Base-by-base conservation (phyloP, 2,113 vertebrate species). In the Xiphophorus hellerii region DNA sequence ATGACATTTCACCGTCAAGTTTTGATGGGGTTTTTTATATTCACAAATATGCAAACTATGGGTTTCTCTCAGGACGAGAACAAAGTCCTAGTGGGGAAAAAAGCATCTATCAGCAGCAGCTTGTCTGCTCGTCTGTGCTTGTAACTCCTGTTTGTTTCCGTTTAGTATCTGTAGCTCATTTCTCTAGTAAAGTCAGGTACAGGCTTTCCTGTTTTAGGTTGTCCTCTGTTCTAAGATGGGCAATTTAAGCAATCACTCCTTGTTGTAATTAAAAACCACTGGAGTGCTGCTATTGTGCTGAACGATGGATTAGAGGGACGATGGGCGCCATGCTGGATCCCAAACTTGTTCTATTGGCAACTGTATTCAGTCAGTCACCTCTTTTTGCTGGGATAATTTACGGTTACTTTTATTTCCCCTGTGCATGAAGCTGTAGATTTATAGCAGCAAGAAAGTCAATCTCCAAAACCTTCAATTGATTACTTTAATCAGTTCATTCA, bases 41-140 rank as follows among this genome's bases (percentile, higher is more conserved):
- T 93, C 92, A 93, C 89, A 91, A 88, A 93, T 90, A 91, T 94
- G 92, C 89, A 92, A 92, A 92, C 87, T 88, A 85, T 81, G 81
- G 92, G 88, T 94, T 93, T 93, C 90, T 90, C 92, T 92, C 89
- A 89, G 90, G 78, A 87, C 78, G 87, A 91, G 91, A 92, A 88
- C 75, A 67, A 79, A 78, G 74, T 89, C 83, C 84, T 82, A 78
- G 88, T 88, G 87, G 15, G 20, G 27, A 28, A 11, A 11, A 37
- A 37, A 37, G 10, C 22, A 33, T 89, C 93, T 90, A 91, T 90
- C 85, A 86, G 89, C 87, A 90, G 89, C 87, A 89, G 88, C 87
- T 88, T 88, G 89, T 92, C 90, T 86, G 83, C 90, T 83, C 80
- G 88, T 85, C 74, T 69, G 83, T 87, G 88, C 88, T 87, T 84